Evolutionary conservation across 1,140 invertebrate genomes (phyloP).

Genomic region (Choristoneura fumiferana): DNA sequence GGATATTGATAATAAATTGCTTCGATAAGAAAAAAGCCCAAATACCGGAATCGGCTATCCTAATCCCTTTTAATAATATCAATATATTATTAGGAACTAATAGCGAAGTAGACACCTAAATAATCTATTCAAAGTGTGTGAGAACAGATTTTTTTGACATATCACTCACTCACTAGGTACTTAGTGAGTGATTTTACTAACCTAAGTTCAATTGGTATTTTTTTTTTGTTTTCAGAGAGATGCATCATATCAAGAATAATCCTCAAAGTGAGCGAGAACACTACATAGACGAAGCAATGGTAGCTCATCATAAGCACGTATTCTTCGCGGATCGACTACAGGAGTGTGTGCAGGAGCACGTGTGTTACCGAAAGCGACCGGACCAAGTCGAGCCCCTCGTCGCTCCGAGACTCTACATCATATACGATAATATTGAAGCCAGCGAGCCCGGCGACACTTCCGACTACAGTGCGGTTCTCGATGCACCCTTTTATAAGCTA

Average conservation of each 20-base stretch:
- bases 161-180: too few relatives aligned
- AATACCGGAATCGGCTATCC: too few relatives aligned
- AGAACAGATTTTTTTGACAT: too few relatives aligned
- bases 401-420: slow-evolving; percentile 82
- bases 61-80: too few relatives aligned
- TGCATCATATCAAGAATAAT: slow-evolving; percentile 67
- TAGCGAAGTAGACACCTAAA: too few relatives aligned
- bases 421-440: slow-evolving; percentile 88
- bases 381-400: slow-evolving; percentile 79
- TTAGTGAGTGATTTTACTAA: too few relatives aligned
- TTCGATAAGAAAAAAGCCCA: not conserved
- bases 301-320: slow-evolving; percentile 80
- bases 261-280: slow-evolving; percentile 67
- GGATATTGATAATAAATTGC: not conserved
- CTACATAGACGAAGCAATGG: slow-evolving; percentile 68
- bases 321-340: slow-evolving; percentile 82
- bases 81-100: too few relatives aligned
- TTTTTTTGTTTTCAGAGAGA: slow-evolving; percentile 48
- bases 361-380: slow-evolving; percentile 63
- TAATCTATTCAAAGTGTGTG: too few relatives aligned
- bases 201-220: too few relatives aligned
- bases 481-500: slow-evolving; percentile 82
- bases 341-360: slow-evolving; percentile 78
- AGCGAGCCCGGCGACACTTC: slow-evolving; percentile 80
- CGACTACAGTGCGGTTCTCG: slow-evolving; percentile 81